phyloP scores from a whole-genome alignment of 2,113 vertebrate genomes.

The Tricholaema leucomelas region DNA sequence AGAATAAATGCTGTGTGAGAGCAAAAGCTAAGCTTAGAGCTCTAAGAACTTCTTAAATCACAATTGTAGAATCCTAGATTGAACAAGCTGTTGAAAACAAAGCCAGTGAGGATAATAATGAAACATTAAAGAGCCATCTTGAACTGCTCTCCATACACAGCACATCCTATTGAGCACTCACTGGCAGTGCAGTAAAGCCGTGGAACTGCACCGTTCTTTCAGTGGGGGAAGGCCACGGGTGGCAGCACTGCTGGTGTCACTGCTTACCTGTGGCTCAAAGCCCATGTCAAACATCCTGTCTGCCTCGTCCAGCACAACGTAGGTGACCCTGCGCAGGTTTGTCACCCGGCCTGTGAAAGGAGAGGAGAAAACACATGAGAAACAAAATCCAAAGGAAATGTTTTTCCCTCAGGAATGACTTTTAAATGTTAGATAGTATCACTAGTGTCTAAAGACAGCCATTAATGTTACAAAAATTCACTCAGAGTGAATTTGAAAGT shows the following conservation, averaged over 20 bases:
- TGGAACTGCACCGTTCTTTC: neutral
- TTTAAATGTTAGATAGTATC: conserved; percentile 69
- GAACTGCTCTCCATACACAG: neutral
- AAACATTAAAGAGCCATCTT: neutral
- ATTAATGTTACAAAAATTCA: conserved; percentile 65
- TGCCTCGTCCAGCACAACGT: conserved; percentile 96
- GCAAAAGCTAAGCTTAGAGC: neutral
- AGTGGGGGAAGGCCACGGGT: neutral
- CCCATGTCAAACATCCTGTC: conserved; percentile 99
- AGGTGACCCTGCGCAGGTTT: conserved; percentile 92
- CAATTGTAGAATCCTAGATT: no score
- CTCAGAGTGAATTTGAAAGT: conserved; percentile 64
- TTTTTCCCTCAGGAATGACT: conserved; percentile 63
- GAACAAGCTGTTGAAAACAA: neutral
- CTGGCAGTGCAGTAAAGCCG: rapidly evolving
- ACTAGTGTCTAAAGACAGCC: conserved; percentile 51
- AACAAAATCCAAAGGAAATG: conserved; percentile 69
- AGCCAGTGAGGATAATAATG: rapidly evolving
- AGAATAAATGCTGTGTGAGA: neutral
- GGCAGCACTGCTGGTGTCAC: neutral
- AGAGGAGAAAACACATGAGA: conserved; percentile 73
- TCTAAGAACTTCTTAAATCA: no score
- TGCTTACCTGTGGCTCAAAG: conserved; percentile 94
- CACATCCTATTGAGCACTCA: neutral
- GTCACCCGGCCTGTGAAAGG: conserved; percentile 91